Evolutionary conservation across 2,113 vertebrate genomes (phyloP).

Genomic region (Macroglossus sobrinus): DNA sequence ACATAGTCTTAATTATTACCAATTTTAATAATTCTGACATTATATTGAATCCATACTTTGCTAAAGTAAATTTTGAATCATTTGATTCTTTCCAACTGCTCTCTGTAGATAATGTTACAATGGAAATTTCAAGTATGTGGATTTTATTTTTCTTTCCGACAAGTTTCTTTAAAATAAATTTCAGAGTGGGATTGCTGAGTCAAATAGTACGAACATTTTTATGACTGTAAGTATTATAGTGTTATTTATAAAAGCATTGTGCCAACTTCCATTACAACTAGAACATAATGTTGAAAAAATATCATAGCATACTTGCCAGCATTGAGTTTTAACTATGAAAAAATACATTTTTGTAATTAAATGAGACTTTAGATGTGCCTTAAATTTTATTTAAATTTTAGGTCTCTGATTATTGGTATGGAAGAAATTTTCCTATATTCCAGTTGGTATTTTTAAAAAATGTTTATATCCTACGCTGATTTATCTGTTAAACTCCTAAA

Average conservation of each 20-base stretch:
- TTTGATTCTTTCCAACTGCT: neutral
- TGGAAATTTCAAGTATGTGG: neutral
- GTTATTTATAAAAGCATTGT: neutral
- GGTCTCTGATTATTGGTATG: neutral
- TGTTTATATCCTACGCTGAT: neutral
- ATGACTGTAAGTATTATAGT: neutral
- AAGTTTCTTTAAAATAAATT: neutral
- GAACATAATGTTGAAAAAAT: neutral
- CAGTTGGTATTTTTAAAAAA: neutral
- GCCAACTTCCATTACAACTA: neutral
- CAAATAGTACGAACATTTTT: neutral
- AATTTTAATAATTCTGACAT: neutral
- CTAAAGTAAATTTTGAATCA: neutral
- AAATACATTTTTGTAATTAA: neutral
- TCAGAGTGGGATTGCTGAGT: neutral
- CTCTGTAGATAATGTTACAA: neutral
- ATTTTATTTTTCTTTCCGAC: neutral
- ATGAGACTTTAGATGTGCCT: neutral
- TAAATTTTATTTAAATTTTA: slow-evolving; percentile 31
- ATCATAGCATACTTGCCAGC: neutral
- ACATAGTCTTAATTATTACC: neutral
- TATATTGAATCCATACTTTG: neutral
- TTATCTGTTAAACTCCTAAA: neutral
- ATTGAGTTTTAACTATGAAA: neutral
- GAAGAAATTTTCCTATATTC: neutral